Base-by-base conservation (phyloP, 2,113 vertebrate genomes). In the Grantiella picta region DNA sequence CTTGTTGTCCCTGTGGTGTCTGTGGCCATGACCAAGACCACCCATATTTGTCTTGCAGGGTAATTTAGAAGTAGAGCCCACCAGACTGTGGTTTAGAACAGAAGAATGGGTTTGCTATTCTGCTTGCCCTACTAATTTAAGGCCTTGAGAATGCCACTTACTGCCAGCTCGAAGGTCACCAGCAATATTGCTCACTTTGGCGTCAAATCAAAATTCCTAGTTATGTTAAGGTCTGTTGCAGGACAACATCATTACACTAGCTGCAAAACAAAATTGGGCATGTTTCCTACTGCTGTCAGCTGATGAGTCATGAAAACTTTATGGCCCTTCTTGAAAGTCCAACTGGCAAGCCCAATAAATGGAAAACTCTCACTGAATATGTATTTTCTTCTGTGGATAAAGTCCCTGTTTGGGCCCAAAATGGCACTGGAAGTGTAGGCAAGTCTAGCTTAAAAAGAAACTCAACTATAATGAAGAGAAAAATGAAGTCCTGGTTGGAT, bases 81-180 rank as follows among this genome's bases (percentile, higher is more conserved):
- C 94, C 73, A 57, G 79, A 65, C 69, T 64, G 83, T 44, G 15
- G 72, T 78, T 82, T 83, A 11, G n/a, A 96, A 95, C 86, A 93
- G 83, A 94, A 96, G 78, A 82, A 96, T 15, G 28, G 65, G 72
- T 83, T 93, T 96, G 94, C 90, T 90, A 90, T 94, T 95, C 92
- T 92, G 95, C 95, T 95, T 84, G 80, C 89, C 92, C 88, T 90
- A 96, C 95, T 95, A 94, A 87, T 95, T 95, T 94, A 95, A 94
- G 95, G 94, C 96, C 89, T 95, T 97, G 94, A 96, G 96, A 97
- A 97, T 94, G 96, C 95, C 96, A 95, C 95, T 96, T 94, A 94
- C 96, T 96, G 93, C 92, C 95, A 96, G 96, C 92, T 97, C 61
- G 1, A 93, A 96, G 89, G 70, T 96, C 82, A 96, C 93, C 90